Base-by-base conservation (phyloP, 2,888 invertebrate species). In the Dioctria rufipes region DNA sequence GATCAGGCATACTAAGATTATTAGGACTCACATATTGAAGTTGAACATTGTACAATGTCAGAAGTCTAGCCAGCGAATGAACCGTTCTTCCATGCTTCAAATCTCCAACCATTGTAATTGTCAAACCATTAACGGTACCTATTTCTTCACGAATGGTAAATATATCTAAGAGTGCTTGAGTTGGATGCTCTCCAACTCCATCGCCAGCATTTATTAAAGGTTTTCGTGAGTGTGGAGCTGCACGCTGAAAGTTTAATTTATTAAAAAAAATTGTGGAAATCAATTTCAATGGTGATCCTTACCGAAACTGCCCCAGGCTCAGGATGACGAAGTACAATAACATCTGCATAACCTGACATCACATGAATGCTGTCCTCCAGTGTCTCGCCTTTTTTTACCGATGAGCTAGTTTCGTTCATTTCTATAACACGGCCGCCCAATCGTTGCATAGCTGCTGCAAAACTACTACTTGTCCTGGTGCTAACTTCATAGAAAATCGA, bases 91-190 rank as follows among this genome's bases (percentile, higher is more conserved):
- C 99, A 89, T 99, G 96, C 88, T 97, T 98, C 84, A 99, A 90
- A 89, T 99, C 99, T 4, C 99, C 99, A 37, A 99, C 98, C 94
- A 99, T 94, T 0, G 99, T 99, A 78, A 99, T 97, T 0, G 96
- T 98, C 8, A 99, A 91, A 0, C 97, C 97, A 87, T 99, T 99
- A 0, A 99, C 98, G 0, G 99, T 99, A 84, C 99, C 99, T 82
- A 99, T 97, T 91, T 99, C 99, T 90, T 99, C 98, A 83, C 99
- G 92, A 85, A 99, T 99, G 4, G 99, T 99, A 87, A 98, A 99
- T 3, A 99, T 93, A 87, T 99, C 99, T 8, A 99, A 90, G 11
- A 99, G 90, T 0, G 99, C 99, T 90, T 99, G 99, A 0, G 98
- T 98, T 0, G 99, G 99, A 89, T 98, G 98, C 88, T 98, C 98